Evolutionary conservation across 2,888 invertebrate species (phyloP).

Genomic region (Palloptera scutellata): DNA sequence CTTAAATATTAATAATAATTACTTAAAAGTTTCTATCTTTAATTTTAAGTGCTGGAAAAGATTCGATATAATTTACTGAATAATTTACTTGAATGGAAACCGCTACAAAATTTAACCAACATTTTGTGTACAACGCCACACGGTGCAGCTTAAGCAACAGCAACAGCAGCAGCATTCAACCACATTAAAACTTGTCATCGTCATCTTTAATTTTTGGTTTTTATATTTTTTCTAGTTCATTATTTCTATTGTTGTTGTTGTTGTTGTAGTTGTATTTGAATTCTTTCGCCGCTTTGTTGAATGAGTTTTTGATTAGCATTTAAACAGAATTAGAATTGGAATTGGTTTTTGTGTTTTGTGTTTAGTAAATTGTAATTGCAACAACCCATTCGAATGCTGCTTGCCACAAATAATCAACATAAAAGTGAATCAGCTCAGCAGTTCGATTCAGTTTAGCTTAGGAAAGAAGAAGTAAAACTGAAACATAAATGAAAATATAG

Average conservation of each 20-base stretch:
- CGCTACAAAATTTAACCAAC: too few relatives aligned
- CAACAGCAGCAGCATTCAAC: neutral
- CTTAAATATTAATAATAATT: too few relatives aligned
- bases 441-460: neutral
- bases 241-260: neutral
- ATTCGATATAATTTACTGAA: too few relatives aligned
- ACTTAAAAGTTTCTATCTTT: too few relatives aligned
- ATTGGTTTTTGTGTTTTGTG: constrained; percentile 2
- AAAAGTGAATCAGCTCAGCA: neutral
- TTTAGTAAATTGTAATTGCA: constrained; percentile 22
- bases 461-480: constrained; percentile 20
- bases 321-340: constrained; percentile 29
- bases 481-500: neutral
- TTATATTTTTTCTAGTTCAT: neutral
- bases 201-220: neutral
- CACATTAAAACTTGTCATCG: neutral
- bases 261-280: neutral
- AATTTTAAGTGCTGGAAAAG: too few relatives aligned
- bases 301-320: constrained; percentile 21
- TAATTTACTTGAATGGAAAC: too few relatives aligned
- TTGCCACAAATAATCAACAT: constrained; percentile 2
- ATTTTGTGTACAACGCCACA: too few relatives aligned
- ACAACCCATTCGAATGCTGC: constrained; percentile 22
- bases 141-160: neutral
- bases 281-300: constrained; percentile 8